Evolutionary conservation across 2,888 invertebrate genomes (phyloP), one percentile per base, ranked within the genome.

Genomic region (Colostygia pectinataria): DNA sequence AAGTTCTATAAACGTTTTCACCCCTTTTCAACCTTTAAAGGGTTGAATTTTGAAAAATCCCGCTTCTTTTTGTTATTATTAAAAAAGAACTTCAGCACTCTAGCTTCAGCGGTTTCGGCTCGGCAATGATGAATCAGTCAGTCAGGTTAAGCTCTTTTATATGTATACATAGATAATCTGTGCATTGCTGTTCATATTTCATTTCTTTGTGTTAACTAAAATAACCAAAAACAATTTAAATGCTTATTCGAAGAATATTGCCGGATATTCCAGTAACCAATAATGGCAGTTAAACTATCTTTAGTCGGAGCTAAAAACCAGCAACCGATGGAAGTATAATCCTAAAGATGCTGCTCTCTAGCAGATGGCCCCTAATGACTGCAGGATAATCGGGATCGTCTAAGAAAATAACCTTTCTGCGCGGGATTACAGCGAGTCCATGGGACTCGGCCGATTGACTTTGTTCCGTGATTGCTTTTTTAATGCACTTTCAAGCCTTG

Each of bases 281-380:
- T 46, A 44, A 57, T 38, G 50, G 40, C 39, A n/a, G 47, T 39
- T 55, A 44, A 59, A 51, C 51, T 47, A 59, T 54, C 55, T 41
- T 37, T 41, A 48, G 42, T 43, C 42, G 12, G 32, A 54, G 39
- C 52, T 57, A 50, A 39, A 47, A 55, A 49, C 52, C 60, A 59
- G 63, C 45, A 58, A 60, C 61, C 53, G 63, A 76, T 68, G 68
- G 63, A 63, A 68, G 64, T 61, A 66, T 68, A 72, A 71, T 72
- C 72, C 65, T 50, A 59, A 56, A 57, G 65, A 55, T 58, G 61
- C 61, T 12, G 28, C 41, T 56, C 65, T 57, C 60, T 63, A 63
- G 68, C 64, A 64, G 68, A 64, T 62, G 63, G 67, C 60, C 63
- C 68, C 71, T 77, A 79, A 81, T 80, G 77, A 79, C 74, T 61